These are phyloP conservation scores for Sus scrofa DNA, from an alignment of 2,113 vertebrate genomes.

Conservation along the genomic window DNA sequence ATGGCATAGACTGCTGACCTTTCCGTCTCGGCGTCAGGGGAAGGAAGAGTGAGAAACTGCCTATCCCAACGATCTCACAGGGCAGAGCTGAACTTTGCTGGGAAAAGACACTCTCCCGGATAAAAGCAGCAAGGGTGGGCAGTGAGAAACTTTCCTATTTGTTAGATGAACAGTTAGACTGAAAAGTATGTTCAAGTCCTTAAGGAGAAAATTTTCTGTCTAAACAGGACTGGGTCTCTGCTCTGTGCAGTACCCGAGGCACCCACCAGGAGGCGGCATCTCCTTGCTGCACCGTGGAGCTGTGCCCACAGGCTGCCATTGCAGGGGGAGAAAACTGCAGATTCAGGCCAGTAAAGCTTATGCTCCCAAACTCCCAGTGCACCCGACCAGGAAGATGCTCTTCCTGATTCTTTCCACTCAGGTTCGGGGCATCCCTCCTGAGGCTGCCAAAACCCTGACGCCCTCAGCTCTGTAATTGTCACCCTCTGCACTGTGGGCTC, in stretches of 20 bases:
- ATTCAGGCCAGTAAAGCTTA: background rate
- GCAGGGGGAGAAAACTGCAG: too few relatives aligned
- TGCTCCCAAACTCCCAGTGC: background rate
- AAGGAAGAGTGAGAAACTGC: background rate
- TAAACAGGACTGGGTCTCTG: accelerated
- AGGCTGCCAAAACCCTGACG: background rate
- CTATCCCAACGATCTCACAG: background rate
- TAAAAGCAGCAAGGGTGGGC: background rate
- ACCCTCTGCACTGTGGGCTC: background rate
- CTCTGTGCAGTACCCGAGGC: background rate
- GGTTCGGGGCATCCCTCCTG: background rate
- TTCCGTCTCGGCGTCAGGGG: background rate
- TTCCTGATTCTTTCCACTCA: background rate
- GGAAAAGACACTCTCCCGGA: background rate
- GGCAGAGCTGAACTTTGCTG: background rate
- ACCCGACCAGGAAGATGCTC: background rate
- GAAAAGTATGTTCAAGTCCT: background rate
- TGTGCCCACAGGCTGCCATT: accelerated
- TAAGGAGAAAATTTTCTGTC: background rate
- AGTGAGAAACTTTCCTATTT: background rate
- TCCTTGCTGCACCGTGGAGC: background rate
- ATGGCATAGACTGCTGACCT: too few relatives aligned
- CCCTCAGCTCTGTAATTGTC: background rate
- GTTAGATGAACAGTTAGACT: background rate
- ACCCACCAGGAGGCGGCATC: constrained; percentile 60